Base-by-base conservation (phyloP, 2,113 vertebrate species). In the Tauraco erythrolophus region DNA sequence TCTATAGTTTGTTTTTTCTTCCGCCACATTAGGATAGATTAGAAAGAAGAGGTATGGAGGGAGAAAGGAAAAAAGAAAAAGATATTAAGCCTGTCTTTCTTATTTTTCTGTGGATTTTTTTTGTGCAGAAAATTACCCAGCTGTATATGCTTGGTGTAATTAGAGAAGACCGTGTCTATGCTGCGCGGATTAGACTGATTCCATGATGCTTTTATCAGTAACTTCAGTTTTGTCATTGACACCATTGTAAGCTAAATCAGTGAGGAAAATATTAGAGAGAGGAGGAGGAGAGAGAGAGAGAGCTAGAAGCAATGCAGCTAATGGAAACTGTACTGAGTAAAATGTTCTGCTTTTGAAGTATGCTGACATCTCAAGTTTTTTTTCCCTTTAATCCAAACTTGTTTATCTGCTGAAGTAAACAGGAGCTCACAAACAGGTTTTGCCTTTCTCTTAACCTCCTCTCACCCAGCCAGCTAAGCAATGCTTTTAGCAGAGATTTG, bases 351-450 rank as follows among this genome's bases (percentile, higher is more conserved):
- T 95, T 97, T 96, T 94, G 85, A 98, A 97, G 93, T 74, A 84
- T 97, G 95, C 96, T 97, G 95, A 94, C 84, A 82, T 95, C 86
- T 98, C 83, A 39, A 4, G 27, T 88, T 88, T 80, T 84, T 93
- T 58, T 22, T 15, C 48, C 88, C 48, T 91, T 91, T 75, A 95
- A 89, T 88, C 90, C 93, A 85, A 89, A 95, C 46, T 81, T 98
- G 95, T 97, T 96, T 97, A 96, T 97, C 79, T 95, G 74, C 95
- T 97, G 96, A 93, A 96, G 88, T 97, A 97, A 96, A 96, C 77
- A 85, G 79, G 75, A 92, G 70, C 93, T 92, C 77, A 91, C 68
- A 92, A 93, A 79, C 62, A 78, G 81, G 50, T 84, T 97, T 97
- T 96, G 23, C 92, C 90, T 96, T 96, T 91, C 84, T 93, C 88